Evolutionary conservation across 1,140 invertebrate species (phyloP), one percentile per base, ranked within the genome.

Genomic region (Oncopeltus fasciatus): DNA sequence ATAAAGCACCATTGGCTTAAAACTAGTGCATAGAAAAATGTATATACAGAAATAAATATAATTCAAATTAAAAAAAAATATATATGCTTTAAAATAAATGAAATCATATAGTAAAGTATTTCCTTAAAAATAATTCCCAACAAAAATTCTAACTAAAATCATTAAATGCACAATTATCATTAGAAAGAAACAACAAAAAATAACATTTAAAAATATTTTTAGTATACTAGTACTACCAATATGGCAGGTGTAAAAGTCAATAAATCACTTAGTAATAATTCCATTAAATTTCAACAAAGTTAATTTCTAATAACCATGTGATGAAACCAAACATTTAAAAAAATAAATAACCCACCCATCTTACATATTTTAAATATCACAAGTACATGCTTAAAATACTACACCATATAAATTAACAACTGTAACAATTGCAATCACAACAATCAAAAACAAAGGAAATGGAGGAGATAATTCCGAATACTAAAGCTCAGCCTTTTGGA

Each of bases 1-100:
- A 53, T 53, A 53, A 53, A 53, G 49, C 49, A 53, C 49, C 49
- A 53, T 53, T 53, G 49, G 49, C 49, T 53, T 53, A 53, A 53
- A 24, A 53, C 49, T 53, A 53, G 21, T 16, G 21, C 26, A 26
- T 24, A 24, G 14, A 9, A 53, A 2, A 24, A 53, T 24, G 2
- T 27, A 53, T 24, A 4, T 9, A 53, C 24, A 53, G 24, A 53
- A 24, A 24, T 24, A 24, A 24, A 24, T 24, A 9, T 53, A 9
- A 53, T 53, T 53, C 11, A 5, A 38, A 24, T 26, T 53, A 27
- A 47, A 53, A 24, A 20, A 16, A 53, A 53, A 27, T 3, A 53
- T 53, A 49, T 20, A 49, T 38, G 14, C 31, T 8, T 38, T 38
- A 38, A 38, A 38, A 38, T 38, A 8, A 38, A 38, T 38, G 14